phyloP scores from a whole-genome alignment of 2,888 invertebrate genomes.

The Herminia tarsipennalis region DNA sequence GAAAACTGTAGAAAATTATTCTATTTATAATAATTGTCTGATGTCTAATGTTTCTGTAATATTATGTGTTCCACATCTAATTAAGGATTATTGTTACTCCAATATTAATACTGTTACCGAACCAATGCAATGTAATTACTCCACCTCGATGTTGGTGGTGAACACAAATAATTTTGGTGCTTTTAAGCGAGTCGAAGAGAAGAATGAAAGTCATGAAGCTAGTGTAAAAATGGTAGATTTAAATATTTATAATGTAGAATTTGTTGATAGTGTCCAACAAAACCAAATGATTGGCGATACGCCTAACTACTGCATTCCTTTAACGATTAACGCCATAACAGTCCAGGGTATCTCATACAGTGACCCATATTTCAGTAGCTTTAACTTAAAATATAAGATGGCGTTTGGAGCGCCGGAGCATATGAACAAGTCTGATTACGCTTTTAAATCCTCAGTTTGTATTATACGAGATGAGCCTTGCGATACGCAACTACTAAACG shows the following conservation, averaged over 20 bases:
- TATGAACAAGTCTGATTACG: conserved; percentile 87
- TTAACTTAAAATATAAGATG: conserved; percentile 86
- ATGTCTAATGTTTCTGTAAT: conserved; percentile 86
- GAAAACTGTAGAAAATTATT: conserved; percentile 86
- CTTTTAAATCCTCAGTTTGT: conserved; percentile 86
- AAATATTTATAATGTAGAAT: conserved; percentile 86
- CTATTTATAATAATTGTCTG: conserved; percentile 87
- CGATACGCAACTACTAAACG: conserved; percentile 76
- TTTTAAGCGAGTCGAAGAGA: conserved; percentile 83
- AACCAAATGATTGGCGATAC: conserved; percentile 86
- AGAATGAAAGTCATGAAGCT: conserved; percentile 85
- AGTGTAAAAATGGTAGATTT: conserved; percentile 85
- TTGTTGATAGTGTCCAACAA: conserved; percentile 86
- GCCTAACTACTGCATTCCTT: conserved; percentile 86
- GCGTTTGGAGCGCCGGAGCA: conserved; percentile 83
- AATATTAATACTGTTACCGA: conserved; percentile 86
- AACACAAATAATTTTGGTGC: conserved; percentile 86
- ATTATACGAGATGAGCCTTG: conserved; percentile 83
- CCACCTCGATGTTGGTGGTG: conserved; percentile 87
- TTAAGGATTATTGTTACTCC: conserved; percentile 86
- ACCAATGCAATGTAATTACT: conserved; percentile 86
- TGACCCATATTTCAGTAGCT: conserved; percentile 86
- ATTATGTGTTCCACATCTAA: conserved; percentile 88
- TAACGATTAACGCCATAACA: conserved; percentile 86
- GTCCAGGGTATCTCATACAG: conserved; percentile 87